These are phyloP conservation scores for Poecilus cupreus DNA, from an alignment of 2,888 invertebrate genomes.

Conservation along the genomic window DNA sequence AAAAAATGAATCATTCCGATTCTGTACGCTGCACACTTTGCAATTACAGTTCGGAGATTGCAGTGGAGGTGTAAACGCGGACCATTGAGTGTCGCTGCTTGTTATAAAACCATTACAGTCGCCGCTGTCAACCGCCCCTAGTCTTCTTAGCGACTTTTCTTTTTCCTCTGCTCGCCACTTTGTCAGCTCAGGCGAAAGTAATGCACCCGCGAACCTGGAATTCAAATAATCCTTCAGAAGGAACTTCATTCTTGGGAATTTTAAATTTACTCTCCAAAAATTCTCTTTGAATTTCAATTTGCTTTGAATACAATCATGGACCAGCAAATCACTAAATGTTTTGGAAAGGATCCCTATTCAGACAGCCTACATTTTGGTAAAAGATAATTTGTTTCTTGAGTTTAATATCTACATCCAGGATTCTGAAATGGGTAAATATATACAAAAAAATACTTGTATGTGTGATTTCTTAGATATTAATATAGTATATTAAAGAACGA, in stretches of 20 bases:
- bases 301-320: too few species aligned
- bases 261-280: not conserved
- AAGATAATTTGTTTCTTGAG: too few species aligned
- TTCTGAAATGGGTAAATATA: not conserved
- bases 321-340: too few species aligned
- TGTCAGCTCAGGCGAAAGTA: constrained; percentile 39
- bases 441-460: too few species aligned
- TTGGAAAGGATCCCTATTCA: too few species aligned
- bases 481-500: too few species aligned
- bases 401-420: not conserved
- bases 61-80: not conserved
- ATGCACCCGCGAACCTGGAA: not conserved
- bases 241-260: not conserved
- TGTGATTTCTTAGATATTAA: too few species aligned
- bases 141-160: not conserved
- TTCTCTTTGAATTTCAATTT: too few species aligned
- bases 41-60: not conserved
- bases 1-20: too few species aligned
- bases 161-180: constrained; percentile 3
- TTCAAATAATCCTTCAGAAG: constrained; percentile 18
- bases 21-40: too few species aligned
- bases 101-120: constrained; percentile 46
- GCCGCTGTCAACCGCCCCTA: not conserved
- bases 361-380: too few species aligned
- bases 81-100: constrained; percentile 9